These are phyloP conservation scores for Drosophila affinis DNA, from an alignment of 2,888 invertebrate species.

Conservation along the genomic window DNA sequence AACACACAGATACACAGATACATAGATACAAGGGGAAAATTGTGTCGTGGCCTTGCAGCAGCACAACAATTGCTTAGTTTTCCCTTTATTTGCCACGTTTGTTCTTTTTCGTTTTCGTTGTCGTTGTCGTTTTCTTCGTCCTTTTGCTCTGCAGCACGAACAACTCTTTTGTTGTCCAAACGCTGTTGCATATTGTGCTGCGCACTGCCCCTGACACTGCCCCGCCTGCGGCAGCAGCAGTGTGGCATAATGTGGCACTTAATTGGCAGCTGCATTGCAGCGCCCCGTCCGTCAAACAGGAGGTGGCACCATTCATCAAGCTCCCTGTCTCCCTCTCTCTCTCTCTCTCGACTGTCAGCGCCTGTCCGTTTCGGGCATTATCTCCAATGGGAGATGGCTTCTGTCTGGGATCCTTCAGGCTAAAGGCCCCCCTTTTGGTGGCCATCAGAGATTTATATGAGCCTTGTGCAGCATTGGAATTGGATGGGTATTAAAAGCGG, in stretches of 20 bases:
- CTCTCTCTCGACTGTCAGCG: constrained; percentile 48
- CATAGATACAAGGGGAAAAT: constrained; percentile 15
- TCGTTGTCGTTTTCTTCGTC: constrained; percentile 10
- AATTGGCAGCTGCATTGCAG: constrained; percentile 65
- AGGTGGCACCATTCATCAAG: constrained; percentile 64
- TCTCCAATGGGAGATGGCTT: constrained; percentile 1
- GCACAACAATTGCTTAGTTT: constrained; percentile 17
- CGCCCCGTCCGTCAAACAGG: not conserved
- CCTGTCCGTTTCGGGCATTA: constrained; percentile 9
- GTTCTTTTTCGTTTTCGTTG: constrained; percentile 1
- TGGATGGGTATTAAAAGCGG: too few relatives aligned
- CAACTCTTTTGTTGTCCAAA: constrained; percentile 27
- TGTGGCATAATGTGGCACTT: constrained; percentile 73
- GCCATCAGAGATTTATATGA: constrained; percentile 28
- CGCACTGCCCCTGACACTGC: constrained; percentile 18
- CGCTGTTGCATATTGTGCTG: constrained; percentile 37
- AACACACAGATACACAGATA: constrained; percentile 2
- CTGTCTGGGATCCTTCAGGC: constrained; percentile 3
- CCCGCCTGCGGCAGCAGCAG: constrained; percentile 24
- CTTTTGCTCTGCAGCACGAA: constrained; percentile 17
- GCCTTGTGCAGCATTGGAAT: too few relatives aligned
- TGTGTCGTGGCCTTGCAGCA: constrained; percentile 46
- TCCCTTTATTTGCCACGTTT: not conserved
- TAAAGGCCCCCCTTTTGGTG: constrained; percentile 10
- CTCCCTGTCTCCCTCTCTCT: constrained; percentile 27